phyloP scores from a whole-genome alignment of 2,888 invertebrate species.

The Scaptodrosophila latifasciaeformis region DNA sequence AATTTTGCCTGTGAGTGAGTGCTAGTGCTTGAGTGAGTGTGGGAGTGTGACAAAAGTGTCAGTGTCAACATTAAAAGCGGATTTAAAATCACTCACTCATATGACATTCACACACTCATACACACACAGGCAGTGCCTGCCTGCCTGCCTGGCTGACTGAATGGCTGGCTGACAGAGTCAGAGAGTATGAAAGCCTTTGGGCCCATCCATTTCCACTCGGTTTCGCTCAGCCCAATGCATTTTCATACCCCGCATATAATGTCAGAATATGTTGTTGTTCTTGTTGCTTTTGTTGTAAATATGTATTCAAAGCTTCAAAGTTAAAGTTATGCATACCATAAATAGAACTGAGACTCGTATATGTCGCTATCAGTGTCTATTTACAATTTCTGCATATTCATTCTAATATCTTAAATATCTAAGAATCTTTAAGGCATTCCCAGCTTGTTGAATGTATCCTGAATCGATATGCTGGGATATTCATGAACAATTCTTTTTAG shows the following conservation, averaged over 20 bases:
- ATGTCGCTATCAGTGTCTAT: too few relatives aligned
- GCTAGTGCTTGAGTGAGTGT: background rate
- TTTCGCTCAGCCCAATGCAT: background rate
- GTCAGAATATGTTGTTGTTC: too few relatives aligned
- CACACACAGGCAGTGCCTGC: too few relatives aligned
- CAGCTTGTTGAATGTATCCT: too few relatives aligned
- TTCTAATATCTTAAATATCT: too few relatives aligned
- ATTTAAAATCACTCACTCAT: slow-evolving; percentile 70
- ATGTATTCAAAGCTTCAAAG: slow-evolving; percentile 44
- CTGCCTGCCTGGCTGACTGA: too few relatives aligned
- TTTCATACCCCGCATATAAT: too few relatives aligned
- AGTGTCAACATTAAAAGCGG: slow-evolving; percentile 74
- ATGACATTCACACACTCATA: slow-evolving; percentile 12
- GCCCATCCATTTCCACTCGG: background rate
- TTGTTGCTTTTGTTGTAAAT: background rate
- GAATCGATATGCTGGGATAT: too few relatives aligned
- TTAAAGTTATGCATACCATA: slow-evolving; percentile 35
- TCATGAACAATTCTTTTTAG: too few relatives aligned
- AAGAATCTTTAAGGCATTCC: too few relatives aligned
- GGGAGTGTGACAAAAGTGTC: slow-evolving; percentile 63
- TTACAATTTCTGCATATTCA: too few relatives aligned
- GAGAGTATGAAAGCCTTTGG: slow-evolving; percentile 53
- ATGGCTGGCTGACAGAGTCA: slow-evolving; percentile 36
- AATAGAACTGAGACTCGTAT: too few relatives aligned
- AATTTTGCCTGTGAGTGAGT: background rate